Conservation (phyloP, 2,113 vertebrate genomes). For the Jaculus jaculus region DNA sequence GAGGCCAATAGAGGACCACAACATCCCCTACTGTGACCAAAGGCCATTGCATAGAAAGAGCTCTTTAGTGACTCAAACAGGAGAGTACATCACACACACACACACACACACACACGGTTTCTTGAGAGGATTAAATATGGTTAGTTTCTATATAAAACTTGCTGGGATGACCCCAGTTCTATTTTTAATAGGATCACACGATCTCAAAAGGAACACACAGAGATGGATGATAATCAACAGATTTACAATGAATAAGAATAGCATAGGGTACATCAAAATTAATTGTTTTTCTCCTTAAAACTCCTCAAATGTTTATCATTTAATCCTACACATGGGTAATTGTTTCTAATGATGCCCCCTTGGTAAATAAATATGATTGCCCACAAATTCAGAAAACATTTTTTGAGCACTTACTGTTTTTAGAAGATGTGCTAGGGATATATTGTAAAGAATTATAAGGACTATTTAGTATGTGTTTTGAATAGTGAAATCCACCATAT, state of each 20-base stretch:
- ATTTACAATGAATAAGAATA: not conserved
- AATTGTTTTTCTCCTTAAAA: not conserved
- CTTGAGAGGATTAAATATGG: not conserved
- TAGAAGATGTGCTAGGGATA: not conserved
- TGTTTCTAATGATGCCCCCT: not conserved
- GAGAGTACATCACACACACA: not conserved
- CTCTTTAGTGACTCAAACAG: not conserved
- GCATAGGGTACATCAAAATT: not conserved
- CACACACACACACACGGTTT: not conserved
- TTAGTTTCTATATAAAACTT: not conserved
- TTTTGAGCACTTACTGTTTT: not conserved
- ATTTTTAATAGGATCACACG: not conserved
- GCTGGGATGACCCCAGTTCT: not conserved
- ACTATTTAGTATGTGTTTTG: not conserved
- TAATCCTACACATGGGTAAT: not conserved
- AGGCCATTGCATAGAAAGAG: not conserved
- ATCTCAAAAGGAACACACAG: not conserved
- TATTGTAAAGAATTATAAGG: not conserved
- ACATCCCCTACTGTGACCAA: not conserved
- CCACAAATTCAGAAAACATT: not conserved
- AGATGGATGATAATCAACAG: not conserved
- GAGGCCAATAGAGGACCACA: not conserved
- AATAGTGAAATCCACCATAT: not conserved
- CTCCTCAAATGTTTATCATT: not conserved
- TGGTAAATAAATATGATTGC: not conserved